These are phyloP conservation scores for Argynnis bischoffii DNA, from an alignment of 2,888 invertebrate species.

Conservation along the genomic window DNA sequence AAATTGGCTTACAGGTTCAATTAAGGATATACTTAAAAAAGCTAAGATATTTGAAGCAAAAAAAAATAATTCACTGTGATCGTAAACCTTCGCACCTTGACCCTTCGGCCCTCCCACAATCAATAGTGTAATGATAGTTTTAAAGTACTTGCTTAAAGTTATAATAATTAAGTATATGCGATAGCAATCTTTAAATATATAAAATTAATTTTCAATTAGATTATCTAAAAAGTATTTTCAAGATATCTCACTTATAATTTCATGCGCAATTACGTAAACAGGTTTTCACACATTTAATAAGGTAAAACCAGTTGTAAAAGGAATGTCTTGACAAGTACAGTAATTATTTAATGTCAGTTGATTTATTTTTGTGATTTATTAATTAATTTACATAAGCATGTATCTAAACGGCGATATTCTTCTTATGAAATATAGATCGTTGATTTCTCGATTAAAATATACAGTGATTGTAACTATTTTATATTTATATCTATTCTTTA, in stretches of 20 bases:
- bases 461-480: background rate
- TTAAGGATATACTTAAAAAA: too few species aligned
- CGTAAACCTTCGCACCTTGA: too few species aligned
- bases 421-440: slow-evolving; percentile 1
- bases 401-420: slow-evolving; percentile 12
- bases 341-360: slow-evolving; percentile 27
- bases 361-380: slow-evolving; percentile 32
- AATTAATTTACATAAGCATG: slow-evolving; percentile 27
- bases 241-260: slow-evolving; percentile 26
- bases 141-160: background rate
- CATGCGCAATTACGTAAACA: slow-evolving; percentile 21
- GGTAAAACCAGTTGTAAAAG: slow-evolving; percentile 23
- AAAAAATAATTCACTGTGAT: too few species aligned
- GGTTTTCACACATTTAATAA: slow-evolving; percentile 24
- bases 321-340: slow-evolving; percentile 19
- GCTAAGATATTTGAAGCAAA: too few species aligned
- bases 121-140: too few species aligned
- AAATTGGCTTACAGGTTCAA: too few species aligned
- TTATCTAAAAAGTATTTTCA: slow-evolving; percentile 17
- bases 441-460: slow-evolving; percentile 4
- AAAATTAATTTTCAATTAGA: slow-evolving; percentile 23
- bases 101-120: too few species aligned
- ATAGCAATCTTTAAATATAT: slow-evolving; percentile 18
- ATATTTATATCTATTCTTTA: slow-evolving; percentile 3
- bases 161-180: slow-evolving; percentile 3